Evolutionary conservation across 2,888 invertebrate genomes (phyloP), one percentile per base, ranked within the genome.

Genomic region (Calliopum simillimum): DNA sequence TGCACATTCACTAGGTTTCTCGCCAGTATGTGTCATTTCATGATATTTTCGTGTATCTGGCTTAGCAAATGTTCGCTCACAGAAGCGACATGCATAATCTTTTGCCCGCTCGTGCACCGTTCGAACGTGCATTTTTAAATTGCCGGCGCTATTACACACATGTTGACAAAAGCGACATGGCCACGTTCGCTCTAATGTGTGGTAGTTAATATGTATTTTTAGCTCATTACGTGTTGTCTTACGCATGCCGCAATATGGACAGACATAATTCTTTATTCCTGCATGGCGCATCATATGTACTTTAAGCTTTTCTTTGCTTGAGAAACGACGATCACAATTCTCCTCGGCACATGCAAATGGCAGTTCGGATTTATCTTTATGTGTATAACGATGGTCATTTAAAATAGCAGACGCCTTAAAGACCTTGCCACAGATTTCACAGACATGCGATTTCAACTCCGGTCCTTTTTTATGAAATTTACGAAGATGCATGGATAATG

Each of bases 11-110:
- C 82, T 77, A 6, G 83, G 84, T 58, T 81, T 84, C 68, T 84
- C 84, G 1, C 84, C 85, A 0, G 84, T 84, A 71, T 84, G 85
- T 4, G 77, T 83, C 84, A 85, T 84, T 75, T 83, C 83, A 71
- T 84, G 84, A 73, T 84, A 83, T 23, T 84, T 84, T 5, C 81
- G 76, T 0, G 84, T 83, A 62, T 84, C 82, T 2, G 82, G 75
- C 66, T 81, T 84, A 61, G 81, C 83, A 71, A 84, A 85, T 1
- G 75, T 76, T 1, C 79, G 79, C 2, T 82, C 82, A 63, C 84
- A 85, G 69, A 77, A 78, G 3, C 75, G 75, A 67, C 85, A 84
- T 0, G 78, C 77, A 67, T 79, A 84, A 16, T 82, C 79, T n/a
- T 77, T 75, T 3, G 80, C 80, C 0, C 79, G 78, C 41, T 83